Evolutionary conservation across 2,888 invertebrate genomes (phyloP).

Genomic region (Chymomyza fuscimana): DNA sequence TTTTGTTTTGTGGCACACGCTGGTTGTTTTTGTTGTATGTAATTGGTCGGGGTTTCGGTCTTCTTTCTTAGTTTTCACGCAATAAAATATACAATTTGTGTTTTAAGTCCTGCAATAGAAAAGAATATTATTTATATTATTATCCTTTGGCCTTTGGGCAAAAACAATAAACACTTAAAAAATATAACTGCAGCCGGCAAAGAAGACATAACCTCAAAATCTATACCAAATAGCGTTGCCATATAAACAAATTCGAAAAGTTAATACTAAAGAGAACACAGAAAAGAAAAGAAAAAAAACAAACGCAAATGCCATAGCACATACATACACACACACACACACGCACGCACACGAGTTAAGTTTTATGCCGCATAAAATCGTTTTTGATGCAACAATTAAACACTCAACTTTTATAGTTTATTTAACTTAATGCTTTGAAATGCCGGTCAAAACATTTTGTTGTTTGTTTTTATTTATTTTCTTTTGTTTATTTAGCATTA

Average conservation of each 20-base stretch:
- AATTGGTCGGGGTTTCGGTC: no score
- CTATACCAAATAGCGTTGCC: constrained; percentile 22
- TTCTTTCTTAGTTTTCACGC: no score
- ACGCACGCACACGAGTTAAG: constrained; percentile 1
- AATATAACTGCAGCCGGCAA: neutral
- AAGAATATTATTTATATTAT: no score
- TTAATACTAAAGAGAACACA: no score
- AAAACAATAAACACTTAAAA: neutral
- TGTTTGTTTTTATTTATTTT: neutral
- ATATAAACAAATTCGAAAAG: constrained; percentile 38
- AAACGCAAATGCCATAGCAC: constrained; percentile 13
- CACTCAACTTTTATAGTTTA: no score
- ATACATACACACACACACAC: neutral
- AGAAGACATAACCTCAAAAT: constrained; percentile 49
- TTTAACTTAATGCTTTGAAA: no score
- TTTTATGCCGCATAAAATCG: neutral
- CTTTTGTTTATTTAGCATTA: neutral
- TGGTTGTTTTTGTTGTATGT: neutral
- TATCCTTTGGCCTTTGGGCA: neutral
- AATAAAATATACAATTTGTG: no score
- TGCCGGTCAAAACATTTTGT: no score
- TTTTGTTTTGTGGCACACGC: no score
- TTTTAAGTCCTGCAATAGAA: no score
- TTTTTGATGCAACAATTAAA: no score
- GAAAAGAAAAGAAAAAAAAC: constrained; percentile 9